Evolutionary conservation across 1,140 invertebrate species (phyloP).

Genomic region (Babylonia areolata): DNA sequence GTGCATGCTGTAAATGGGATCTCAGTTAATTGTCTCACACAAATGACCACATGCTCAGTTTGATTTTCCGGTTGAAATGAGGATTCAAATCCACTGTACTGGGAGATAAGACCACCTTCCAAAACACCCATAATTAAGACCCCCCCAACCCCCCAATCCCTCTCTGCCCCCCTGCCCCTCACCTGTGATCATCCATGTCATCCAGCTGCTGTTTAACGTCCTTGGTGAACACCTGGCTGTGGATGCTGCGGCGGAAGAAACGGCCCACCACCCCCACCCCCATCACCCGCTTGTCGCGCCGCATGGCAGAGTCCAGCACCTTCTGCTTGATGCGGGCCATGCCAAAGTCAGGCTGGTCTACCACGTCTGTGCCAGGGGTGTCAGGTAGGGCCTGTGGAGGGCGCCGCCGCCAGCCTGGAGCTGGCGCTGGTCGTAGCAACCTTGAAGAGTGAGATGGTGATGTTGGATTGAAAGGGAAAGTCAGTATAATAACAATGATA

Average conservation of each 20-base stretch:
- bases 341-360: slow-evolving; percentile 67
- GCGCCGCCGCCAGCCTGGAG: slow-evolving; percentile 63
- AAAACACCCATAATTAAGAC: too few species aligned
- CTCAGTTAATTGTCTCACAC: too few species aligned
- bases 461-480: too few species aligned
- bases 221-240: slow-evolving; percentile 75
- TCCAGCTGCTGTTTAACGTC: slow-evolving; percentile 88
- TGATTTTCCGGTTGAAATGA: too few species aligned
- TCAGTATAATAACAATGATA: too few species aligned
- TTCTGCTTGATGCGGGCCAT: slow-evolving; percentile 59
- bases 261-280: slow-evolving; percentile 90
- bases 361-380: slow-evolving; percentile 59
- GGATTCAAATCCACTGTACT: too few species aligned
- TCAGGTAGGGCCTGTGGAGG: slow-evolving; percentile 62
- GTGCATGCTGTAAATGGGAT: too few species aligned
- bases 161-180: too few species aligned
- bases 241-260: slow-evolving; percentile 82
- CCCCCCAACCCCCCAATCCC: too few species aligned
- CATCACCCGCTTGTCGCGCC: slow-evolving; percentile 88
- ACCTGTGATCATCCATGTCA: slow-evolving; percentile 91
- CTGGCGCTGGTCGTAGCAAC: slow-evolving; percentile 47
- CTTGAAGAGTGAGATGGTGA: too few species aligned
- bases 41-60: too few species aligned
- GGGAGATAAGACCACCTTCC: too few species aligned
- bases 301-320: slow-evolving; percentile 84